Conservation (phyloP, 2,113 vertebrate genomes). For the Globicephala melas region DNA sequence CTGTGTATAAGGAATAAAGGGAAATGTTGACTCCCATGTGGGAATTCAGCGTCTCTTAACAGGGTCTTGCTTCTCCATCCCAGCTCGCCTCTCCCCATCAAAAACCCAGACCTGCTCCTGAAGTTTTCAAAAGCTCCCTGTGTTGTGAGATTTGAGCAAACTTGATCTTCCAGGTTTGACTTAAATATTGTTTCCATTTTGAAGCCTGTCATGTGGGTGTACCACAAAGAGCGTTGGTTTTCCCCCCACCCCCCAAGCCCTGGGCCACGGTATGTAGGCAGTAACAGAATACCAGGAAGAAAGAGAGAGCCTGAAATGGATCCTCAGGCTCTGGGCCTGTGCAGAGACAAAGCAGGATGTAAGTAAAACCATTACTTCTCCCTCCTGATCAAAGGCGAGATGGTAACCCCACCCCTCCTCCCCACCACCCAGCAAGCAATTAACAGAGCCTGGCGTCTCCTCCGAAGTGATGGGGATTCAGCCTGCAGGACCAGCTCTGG, state of each 20-base stretch:
- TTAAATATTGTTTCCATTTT: constrained; percentile 85
- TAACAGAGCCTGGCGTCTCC: constrained; percentile 72
- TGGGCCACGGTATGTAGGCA: constrained; percentile 77
- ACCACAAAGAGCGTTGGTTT: constrained; percentile 81
- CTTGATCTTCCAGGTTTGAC: constrained; percentile 84
- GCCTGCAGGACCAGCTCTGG: neutral
- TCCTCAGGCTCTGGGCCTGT: constrained; percentile 81
- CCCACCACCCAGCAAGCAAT: constrained; percentile 83
- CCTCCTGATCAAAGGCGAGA: constrained; percentile 84
- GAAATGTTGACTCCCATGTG: neutral
- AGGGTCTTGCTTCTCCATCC: constrained; percentile 30
- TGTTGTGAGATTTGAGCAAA: constrained; percentile 78
- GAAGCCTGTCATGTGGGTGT: constrained; percentile 81
- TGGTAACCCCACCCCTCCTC: constrained; percentile 63
- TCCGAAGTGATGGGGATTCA: constrained; percentile 31
- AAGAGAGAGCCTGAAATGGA: constrained; percentile 84
- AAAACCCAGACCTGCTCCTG: constrained; percentile 71
- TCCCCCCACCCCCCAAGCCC: constrained; percentile 75
- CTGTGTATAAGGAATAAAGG: neutral
- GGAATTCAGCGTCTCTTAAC: neutral
- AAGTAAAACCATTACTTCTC: constrained; percentile 84
- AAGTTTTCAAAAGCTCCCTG: constrained; percentile 80
- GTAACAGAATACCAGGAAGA: constrained; percentile 85
- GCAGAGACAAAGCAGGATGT: constrained; percentile 83
- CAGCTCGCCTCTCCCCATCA: constrained; percentile 60